Evolutionary conservation across 2,113 vertebrate genomes (phyloP), one percentile per base, ranked within the genome.

Genomic region (Galeopterus variegatus): DNA sequence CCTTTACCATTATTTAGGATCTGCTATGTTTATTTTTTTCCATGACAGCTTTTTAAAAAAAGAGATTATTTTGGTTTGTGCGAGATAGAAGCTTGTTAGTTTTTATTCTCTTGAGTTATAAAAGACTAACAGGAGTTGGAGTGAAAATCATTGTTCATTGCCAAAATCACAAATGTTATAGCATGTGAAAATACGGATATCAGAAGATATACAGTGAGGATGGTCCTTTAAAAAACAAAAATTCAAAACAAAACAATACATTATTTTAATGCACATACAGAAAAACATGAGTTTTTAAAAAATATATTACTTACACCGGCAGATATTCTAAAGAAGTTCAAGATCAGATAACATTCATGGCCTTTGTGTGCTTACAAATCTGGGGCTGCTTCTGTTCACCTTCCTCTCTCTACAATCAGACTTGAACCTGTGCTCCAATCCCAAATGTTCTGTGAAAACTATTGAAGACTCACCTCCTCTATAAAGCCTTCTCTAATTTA

Each of bases 131-230:
- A 26, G 24, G 81, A 90, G 2, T 77, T 90, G 54, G 60, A 90
- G 6, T 90, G 6, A 33, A 67, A 91, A 73, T 76, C 69, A 62
- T 85, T 93, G 8, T 92, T 65, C 70, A 36, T 14, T 84, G 88
- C 65, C 93, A 93, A 77, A 70, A 77, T 67, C 45, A 69, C 52
- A 90, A 93, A n/a, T 73, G 56, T 45, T 81, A 2, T 36, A 90
- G 23, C 80, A 70, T 12, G 10, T 54, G 36, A 96, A 96, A 92
- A 86, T 87, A 69, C 28, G 92, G 50, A 90, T 81, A 93, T 88
- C 70, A 87, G 82, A 97, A 72, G 56, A 84, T 81, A 92, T 92
- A 80, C 48, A 28, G 17, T 58, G 24, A 65, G 17, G 3, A 8
- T 54, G 45, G 62, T 9, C 19, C 28, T 94, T 93, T 86, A 73